Conservation (phyloP, 2,888 invertebrate genomes). For the Gryllus longicercus region DNA sequence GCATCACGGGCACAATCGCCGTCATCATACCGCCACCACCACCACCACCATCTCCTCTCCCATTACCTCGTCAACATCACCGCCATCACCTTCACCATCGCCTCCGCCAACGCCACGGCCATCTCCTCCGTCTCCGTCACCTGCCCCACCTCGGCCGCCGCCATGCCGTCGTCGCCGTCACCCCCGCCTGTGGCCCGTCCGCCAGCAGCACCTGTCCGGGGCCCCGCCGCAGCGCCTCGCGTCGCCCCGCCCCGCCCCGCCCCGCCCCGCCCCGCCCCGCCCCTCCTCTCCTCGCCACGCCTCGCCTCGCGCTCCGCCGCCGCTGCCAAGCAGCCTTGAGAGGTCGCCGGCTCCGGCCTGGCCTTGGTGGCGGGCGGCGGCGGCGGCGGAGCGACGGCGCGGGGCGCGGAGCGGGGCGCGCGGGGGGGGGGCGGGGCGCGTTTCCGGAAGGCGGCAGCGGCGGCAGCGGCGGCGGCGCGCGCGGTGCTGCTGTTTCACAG, state of each 20-base stretch:
- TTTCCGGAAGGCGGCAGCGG: constrained; percentile 4
- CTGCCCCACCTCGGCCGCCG: background rate
- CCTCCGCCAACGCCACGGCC: background rate
- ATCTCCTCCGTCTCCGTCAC: background rate
- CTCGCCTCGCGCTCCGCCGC: background rate
- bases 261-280: background rate
- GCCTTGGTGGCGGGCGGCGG: background rate
- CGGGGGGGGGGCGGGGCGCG: background rate
- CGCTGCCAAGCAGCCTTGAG: background rate
- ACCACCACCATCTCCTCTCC: too few species aligned
- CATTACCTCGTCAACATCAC: too few species aligned
- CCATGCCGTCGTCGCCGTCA: background rate
- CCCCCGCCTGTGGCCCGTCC: background rate
- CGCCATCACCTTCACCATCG: background rate
- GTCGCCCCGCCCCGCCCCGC: too few species aligned
- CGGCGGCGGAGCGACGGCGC: background rate
- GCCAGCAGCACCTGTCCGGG: background rate
- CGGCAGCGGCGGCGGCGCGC: background rate
- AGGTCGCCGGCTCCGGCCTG: constrained; percentile 9
- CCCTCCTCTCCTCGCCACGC: background rate
- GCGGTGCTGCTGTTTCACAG: too few species aligned
- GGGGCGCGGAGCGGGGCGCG: background rate
- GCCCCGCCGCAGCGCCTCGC: background rate
- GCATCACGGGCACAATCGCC: too few species aligned
- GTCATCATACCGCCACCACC: too few species aligned